Evolutionary conservation across 2,113 vertebrate genomes (phyloP), one percentile per base, ranked within the genome.

Genomic region (Amphiprion percula): DNA sequence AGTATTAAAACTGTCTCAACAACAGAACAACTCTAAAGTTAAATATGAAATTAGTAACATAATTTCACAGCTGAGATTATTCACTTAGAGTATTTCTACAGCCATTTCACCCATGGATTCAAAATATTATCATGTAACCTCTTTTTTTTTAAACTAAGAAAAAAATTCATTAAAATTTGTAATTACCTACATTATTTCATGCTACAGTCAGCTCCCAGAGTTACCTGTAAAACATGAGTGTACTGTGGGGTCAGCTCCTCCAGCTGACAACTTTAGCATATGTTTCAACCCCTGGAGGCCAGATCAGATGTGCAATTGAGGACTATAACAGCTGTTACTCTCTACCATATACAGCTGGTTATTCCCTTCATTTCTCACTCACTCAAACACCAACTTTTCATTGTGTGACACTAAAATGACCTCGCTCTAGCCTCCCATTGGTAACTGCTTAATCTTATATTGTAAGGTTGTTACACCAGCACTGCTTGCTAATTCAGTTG

Each of bases 281-380:
- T 88, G 88, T 59, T 77, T 74, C 79, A 55, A 58, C 68, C 86
- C 76, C 81, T 58, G 33, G 86, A 83, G 88, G 81, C 75, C 70
- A 68, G 74, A 87, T 90, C 77, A 73, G 63, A 87, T 82, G 73
- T 87, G 79, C 75, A 85, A 90, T 80, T 83, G 67, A 86, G 74
- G 74, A 68, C 69, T 72, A 56, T 66, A 87, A 76, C 90, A 90
- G 77, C 88, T 92, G 89, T 64, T 87, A 3, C 55, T 78, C 63
- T 82, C 54, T 71, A 79, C 67, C 58, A 72, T 24, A 65, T 71
- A 60, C 76, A 82, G 84, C 72, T 86, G 80, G 68, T 89, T 83
- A 75, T 82, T 85, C 37, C 84, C 61, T 64, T 83, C 77, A 75
- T 69, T 76, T 75, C 78, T 78, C 72, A 70, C 33, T 84, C 62